Base-by-base conservation (phyloP, 2,113 vertebrate species). In the Columba janthina region DNA sequence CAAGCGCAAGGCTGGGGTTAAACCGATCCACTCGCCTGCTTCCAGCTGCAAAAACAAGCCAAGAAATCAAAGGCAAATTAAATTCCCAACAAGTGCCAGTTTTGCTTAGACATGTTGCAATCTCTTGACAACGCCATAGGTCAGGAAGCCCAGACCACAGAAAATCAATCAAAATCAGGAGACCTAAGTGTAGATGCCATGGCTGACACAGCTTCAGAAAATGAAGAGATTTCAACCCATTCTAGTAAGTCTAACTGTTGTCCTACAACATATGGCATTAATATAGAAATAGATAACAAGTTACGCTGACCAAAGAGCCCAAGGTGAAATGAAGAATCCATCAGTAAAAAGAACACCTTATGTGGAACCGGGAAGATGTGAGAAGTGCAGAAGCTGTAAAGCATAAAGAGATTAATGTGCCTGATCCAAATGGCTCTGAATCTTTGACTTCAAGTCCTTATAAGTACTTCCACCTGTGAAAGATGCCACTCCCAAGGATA, bases 1-100 rank as follows among this genome's bases (percentile, higher is more conserved):
- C 97, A 99, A 98, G 97, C 98, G 50, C 94, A 91, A n/a, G 98
- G 98, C 44, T 99, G 99, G 98, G 96, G 93, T 79, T 97, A 95
- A 91, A 95, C 90, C 38, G 92, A 97, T 66, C 97, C 98, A 25
- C 90, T 96, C 25, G 97, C 97, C 84, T 97, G 97, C 89, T 89
- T 98, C 90, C 94, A 97, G 89, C 66, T 97, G 46, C 97, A 95
- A 85, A 98, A 97, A 89, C 98, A 82, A 81, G 51, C 77, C 53
- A 97, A 85, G 72, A 98, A 97, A 93, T 13, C 65, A 10, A 98
- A 84, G 87, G 54, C 48, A 12, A 97, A 92, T 29, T 95, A 96
- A 12, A 54, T 74, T 46, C 57, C 82, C 21, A 88, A 65, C n/a
- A 92, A 72, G 15, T 97, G 97, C 71, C 85, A 98, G 21, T 62